phyloP scores from a whole-genome alignment of 2,113 vertebrate genomes.

The Dissostichus mawsoni region DNA sequence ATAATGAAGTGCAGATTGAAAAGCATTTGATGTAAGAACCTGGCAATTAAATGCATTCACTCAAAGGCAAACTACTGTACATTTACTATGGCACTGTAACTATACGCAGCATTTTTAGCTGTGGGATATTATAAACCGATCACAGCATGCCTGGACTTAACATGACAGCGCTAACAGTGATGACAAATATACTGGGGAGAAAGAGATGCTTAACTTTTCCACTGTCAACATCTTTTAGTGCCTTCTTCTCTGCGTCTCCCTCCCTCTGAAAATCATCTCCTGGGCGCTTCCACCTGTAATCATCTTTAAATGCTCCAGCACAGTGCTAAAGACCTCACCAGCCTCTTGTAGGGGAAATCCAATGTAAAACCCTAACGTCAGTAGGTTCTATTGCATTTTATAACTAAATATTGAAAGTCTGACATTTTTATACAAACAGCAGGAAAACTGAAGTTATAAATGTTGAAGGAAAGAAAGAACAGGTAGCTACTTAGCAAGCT shows the following conservation, averaged over 20 bases:
- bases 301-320: constrained; percentile 23
- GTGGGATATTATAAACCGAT: constrained; percentile 49
- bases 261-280: constrained; percentile 17
- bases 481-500: background rate
- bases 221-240: constrained; percentile 31
- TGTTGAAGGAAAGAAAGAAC: no score
- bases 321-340: background rate
- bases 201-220: constrained; percentile 67
- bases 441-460: no score
- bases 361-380: background rate
- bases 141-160: constrained; percentile 50
- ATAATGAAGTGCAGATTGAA: constrained; percentile 67
- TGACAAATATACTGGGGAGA: constrained; percentile 51
- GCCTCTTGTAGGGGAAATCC: constrained; percentile 14
- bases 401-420: background rate
- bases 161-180: constrained; percentile 31
- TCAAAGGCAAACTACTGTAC: constrained; percentile 25
- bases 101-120: constrained; percentile 23
- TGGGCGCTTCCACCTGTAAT: constrained; percentile 29
- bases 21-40: constrained; percentile 62
- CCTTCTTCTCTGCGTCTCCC: constrained; percentile 8
- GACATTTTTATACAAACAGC: no score
- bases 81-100: constrained; percentile 3
- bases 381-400: background rate
- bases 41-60: constrained; percentile 57